Evolutionary conservation across 2,113 vertebrate species (phyloP), one percentile per base, ranked within the genome.

Genomic region (Podiceps cristatus): DNA sequence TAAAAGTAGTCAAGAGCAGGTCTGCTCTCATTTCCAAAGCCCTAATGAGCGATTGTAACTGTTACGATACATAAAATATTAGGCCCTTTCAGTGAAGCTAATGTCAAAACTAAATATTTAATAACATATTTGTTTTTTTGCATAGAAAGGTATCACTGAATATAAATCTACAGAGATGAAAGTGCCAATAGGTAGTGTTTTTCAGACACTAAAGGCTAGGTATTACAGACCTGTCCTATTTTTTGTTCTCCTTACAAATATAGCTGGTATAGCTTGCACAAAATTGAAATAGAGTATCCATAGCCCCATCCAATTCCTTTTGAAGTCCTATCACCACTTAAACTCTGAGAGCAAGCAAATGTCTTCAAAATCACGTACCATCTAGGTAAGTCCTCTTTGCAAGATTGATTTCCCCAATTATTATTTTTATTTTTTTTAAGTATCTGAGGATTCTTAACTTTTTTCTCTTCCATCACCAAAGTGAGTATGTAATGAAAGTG

Each of bases 41-140:
- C 80, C 42, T 95, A 96, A 93, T 76, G 83, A 95, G 77, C 1
- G 0, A 62, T 63, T 91, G 74, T 37, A 86, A 55, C 59, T 81
- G 56, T 67, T 87, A 91, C 29, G 75, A 60, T 75, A 68, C 83
- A 73, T 73, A 79, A 96, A 96, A 89, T 91, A 89, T 75, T 76
- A 58, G 79, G 40, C n/a, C 29, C 42, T 88, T 91, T 91, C 93
- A 69, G 33, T 35, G 71, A 66, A 85, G 77, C 28, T 87, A 63
- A 85, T 74, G 72, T 88, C 66, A 93, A 73, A 91, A 52, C 49
- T 60, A 80, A 96, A 83, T 94, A 73, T 91, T 96, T 88, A 91
- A 96, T 95, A 58, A 87, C 7, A 15, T 49, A 29, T 95, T 97
- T 96, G 56, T 52, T 83, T 77, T 84, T 93, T 89, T 91, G 35